A percentile compares a stretch with the other conserved stretches of the same genome.
phyloP scores from a whole-genome alignment of 2,113 vertebrate species.

The Pygathrix nemaeus region DNA sequence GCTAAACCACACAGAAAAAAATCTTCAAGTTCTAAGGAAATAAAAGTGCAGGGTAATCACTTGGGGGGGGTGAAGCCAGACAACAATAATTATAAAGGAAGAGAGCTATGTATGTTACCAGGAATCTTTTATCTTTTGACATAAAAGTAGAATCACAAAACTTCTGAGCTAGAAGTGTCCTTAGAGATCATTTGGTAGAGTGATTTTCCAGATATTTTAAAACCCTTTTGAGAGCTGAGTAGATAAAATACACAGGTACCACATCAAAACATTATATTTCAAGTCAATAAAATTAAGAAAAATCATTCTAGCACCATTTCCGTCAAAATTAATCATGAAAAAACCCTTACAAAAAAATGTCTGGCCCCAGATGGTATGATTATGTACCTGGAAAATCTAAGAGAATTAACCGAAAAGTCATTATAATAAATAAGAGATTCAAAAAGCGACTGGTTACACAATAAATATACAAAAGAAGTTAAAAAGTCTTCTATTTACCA shows the following conservation, averaged over 20 bases:
- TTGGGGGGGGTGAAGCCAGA: neutral
- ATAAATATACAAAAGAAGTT: neutral
- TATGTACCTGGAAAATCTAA: constrained; percentile 6
- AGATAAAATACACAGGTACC: neutral
- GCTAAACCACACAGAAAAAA: constrained; percentile 1
- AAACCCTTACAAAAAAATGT: neutral
- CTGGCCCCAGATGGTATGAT: neutral
- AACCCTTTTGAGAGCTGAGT: neutral
- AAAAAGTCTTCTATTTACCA: neutral
- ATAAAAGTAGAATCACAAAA: constrained; percentile 27
- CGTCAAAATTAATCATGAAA: constrained; percentile 2
- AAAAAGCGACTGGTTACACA: constrained; percentile 25
- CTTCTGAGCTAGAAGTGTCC: neutral
- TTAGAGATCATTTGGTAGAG: neutral
- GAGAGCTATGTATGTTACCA: neutral
- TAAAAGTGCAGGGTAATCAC: neutral
- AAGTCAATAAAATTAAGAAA: constrained; percentile 41
- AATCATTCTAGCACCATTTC: neutral
- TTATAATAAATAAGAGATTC: neutral
- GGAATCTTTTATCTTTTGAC: neutral
- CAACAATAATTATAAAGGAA: neutral
- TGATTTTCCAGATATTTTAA: constrained; percentile 32
- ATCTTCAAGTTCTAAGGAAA: neutral
- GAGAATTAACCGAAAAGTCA: constrained; percentile 17
- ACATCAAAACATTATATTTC: constrained; percentile 18